Evolutionary conservation across 1,140 invertebrate genomes (phyloP), one percentile per base, ranked within the genome.

Genomic region (Halictus rubicundus): DNA sequence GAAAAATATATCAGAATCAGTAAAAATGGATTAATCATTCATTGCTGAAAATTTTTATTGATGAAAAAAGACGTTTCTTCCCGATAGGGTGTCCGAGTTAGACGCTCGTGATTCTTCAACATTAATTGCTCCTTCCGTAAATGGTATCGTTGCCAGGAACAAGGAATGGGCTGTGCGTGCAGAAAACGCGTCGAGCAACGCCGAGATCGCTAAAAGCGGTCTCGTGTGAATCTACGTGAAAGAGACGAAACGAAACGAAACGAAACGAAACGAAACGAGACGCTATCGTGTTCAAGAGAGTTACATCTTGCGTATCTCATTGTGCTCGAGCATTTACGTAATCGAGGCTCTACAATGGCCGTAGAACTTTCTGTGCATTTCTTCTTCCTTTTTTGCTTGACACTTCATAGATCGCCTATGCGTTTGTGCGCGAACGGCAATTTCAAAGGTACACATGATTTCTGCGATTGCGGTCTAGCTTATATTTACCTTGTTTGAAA

Each of bases 311-410:
- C 68, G 32, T 66, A 52, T 80, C 54, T 71, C 49, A 68, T 81
- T 77, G 79, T 69, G 46, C 46, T 57, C 61, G 54, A 27, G 68
- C 61, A 81, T 83, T 80, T 76, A 68, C 66, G 66, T 83, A 83
- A 83, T 81, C 59, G 49, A 19, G 49, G 61, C 71, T 6, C 49
- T 82, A 57, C 57, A 32, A 82, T 68, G 52, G 65, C 54, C n/a
- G 54, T 21, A 57, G 54, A 25, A 52, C 25, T 71, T 81, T 81
- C 72, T 52, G n/a, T 46, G 42, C 49, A 25, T 81, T 76, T 76
- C 74, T 83, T 70, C 61, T 60, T 5, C 37, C 25, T 76, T 81
- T 81, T 81, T 77, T 23, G n/a, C 54, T 37, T 16, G 49, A 52
- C 49, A 52, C 49, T 5, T 52, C 49, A 7, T 21, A 16, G 19